Evolutionary conservation across 2,113 vertebrate species (phyloP), one percentile per base, ranked within the genome.

Genomic region (Dipodomys spectabilis): DNA sequence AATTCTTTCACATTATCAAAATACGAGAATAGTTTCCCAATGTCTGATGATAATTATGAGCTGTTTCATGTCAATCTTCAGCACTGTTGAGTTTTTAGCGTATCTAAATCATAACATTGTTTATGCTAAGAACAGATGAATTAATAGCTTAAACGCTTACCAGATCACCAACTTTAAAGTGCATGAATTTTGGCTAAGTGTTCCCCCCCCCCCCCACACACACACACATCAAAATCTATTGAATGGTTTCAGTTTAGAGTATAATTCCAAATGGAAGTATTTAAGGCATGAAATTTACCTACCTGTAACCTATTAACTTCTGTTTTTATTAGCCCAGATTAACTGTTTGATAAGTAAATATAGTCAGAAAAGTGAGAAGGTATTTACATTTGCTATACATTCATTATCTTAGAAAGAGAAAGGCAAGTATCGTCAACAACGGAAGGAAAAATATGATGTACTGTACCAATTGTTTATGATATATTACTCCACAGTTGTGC

Each of bases 321-420:
- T 91, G 39, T 94, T 45, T 79, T 10, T 71, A 79, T 35, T 85
- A 28, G 5, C 86, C 91, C 74, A 87, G 92, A 82, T 94, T 91
- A 71, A 82, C 88, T 88, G 27, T 64, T 60, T 92, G 57, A 60
- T 45, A 57, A 77, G 20, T 88, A 10, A 73, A 45, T 49, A 32
- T 62, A 94, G 5, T 74, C 57, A 45, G 87, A 72, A 53, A 91
- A 92, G 65, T 44, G 53, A 93, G 28, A 92, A 79, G 64, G 7
- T 82, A 45, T 95, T 93, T 89, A 69, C 9, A 79, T 89, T 92
- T 45, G 44, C 57, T 89, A n/a, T 74, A 13, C 4, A 82, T 91
- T 91, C 11, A 64, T 77, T 90, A 95, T 93, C n/a, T 35, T 77
- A 20, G 45, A 92, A 74, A 10, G 11, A 67, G 11, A 30, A 77